A percentile compares a stretch with the other conserved stretches of the same genome.
These are phyloP conservation scores for Plestiodon gilberti DNA, from an alignment of 2,113 vertebrate species.

Conservation along the genomic window DNA sequence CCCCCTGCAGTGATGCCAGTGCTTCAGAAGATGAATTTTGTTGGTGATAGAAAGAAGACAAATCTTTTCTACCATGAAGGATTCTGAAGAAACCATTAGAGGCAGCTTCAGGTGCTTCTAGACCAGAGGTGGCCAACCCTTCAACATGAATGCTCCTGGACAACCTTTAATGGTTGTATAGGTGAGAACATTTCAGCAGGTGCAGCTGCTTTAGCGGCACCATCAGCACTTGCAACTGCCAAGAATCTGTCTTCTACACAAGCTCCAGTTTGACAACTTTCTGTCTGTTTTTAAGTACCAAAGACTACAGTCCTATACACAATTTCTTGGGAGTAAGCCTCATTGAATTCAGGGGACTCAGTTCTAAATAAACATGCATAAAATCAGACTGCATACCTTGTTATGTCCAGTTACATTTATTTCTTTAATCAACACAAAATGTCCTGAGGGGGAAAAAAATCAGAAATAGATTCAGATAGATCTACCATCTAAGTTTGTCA, in stretches of 20 bases:
- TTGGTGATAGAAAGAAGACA: neutral
- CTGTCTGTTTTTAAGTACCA: neutral
- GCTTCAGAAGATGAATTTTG: neutral
- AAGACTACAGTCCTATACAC: neutral
- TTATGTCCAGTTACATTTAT: neutral
- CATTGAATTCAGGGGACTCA: too few species aligned
- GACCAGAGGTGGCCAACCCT: too few species aligned
- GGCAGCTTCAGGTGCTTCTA: neutral
- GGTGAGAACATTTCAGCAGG: too few species aligned
- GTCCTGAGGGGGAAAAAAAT: neutral
- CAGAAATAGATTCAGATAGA: neutral
- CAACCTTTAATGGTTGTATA: too few species aligned
- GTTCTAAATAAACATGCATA: neutral
- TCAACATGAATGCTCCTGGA: too few species aligned
- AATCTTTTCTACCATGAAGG: neutral
- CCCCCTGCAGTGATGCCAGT: too few species aligned
- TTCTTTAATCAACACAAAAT: neutral
- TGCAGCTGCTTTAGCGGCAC: too few species aligned
- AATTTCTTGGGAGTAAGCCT: too few species aligned
- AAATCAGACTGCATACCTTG: neutral
- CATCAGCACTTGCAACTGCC: too few species aligned
- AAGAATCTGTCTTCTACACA: too few species aligned
- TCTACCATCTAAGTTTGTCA: neutral
- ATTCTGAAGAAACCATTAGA: neutral
- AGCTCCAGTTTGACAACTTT: neutral